Evolutionary conservation across 2,888 invertebrate genomes (phyloP), one percentile per base, ranked within the genome.

Genomic region (Drosophila stalkeri): DNA sequence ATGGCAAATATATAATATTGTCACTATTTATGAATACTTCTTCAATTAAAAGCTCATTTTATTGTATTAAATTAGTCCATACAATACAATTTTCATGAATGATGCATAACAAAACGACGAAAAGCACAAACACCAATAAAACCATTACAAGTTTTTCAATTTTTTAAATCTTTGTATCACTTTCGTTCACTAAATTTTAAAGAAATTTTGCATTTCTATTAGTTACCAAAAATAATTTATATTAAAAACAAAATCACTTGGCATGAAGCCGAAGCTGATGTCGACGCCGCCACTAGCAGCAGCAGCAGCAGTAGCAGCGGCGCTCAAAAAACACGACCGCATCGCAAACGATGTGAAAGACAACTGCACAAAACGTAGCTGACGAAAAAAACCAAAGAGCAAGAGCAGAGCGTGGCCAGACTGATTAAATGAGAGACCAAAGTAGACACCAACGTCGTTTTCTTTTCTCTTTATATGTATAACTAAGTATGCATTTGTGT

Each of bases 321-420:
- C 49, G n/a, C 49, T 33, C 70, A 64, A 54, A 79, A 83, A 71
- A 85, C 86, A 86, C 84, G 74, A 86, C 84, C 84, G 82, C 83
- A 81, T 81, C 77, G 77, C 70, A 75, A 81, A 77, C 77, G 75
- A 67, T 77, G 47, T 68, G 49, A 80, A 80, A 82, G 80, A 80
- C 83, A 74, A 83, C 74, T 81, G 81, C 81, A 80, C 69, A 76
- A 74, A 80, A 71, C 64, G 78, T 71, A 68, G 57, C 70, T 64
- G 63, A 60, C 64, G 51, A 75, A 74, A 80, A 74, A 71, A 77
- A 63, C 64, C 66, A 80, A 80, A 75, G 72, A 80, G 80, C 80
- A 77, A 67, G 64, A 72, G 77, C 72, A 63, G 72, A 78, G 78
- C 61, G 79, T 79, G 67, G 79, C 79, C 79, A 79, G 79, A 79